phyloP scores from a whole-genome alignment of 2,888 invertebrate species.

The Xylota sylvarum region DNA sequence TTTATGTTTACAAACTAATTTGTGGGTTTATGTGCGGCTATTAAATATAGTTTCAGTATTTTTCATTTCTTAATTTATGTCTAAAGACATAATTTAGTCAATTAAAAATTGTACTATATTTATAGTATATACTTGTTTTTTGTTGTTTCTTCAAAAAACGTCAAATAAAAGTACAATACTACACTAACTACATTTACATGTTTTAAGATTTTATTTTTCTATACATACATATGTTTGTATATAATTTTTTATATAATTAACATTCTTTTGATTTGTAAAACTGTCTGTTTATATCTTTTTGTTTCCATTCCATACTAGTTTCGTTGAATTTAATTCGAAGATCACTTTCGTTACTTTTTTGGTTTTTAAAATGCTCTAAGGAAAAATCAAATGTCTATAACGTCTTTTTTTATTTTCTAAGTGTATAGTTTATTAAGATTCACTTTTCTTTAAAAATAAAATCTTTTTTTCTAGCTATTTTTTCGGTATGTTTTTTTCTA shows the following conservation, averaged over 20 bases:
- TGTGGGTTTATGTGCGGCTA: conserved; percentile 72
- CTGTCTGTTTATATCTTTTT: conserved; percentile 11
- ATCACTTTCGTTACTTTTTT: conserved; percentile 64
- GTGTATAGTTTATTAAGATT: not conserved
- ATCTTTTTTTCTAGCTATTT: conserved; percentile 34
- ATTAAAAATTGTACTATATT: conserved; percentile 72
- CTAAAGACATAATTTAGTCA: conserved; percentile 60
- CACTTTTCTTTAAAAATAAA: conserved; percentile 8
- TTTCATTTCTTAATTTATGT: conserved; percentile 54
- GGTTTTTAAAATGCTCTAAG: conserved; percentile 7
- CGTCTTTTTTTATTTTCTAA: not conserved
- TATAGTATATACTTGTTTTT: conserved; percentile 39
- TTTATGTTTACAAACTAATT: conserved; percentile 51
- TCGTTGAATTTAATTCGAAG: conserved; percentile 73
- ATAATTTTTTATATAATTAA: not conserved
- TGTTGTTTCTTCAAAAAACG: conserved; percentile 29
- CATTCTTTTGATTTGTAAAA: conserved; percentile 24
- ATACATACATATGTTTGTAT: not conserved
- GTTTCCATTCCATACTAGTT: conserved; percentile 29
- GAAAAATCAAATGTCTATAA: not conserved
- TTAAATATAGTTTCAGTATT: conserved; percentile 68
- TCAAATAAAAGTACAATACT: conserved; percentile 10
- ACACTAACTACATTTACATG: conserved; percentile 36
- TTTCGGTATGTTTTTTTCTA: conserved; percentile 46
- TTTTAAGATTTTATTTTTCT: not conserved